Percentiles rank a stretch among this genome's conserved stretches.
phyloP scores from a whole-genome alignment of 2,888 invertebrate species.

The Mongoloraphidia duomilia region DNA sequence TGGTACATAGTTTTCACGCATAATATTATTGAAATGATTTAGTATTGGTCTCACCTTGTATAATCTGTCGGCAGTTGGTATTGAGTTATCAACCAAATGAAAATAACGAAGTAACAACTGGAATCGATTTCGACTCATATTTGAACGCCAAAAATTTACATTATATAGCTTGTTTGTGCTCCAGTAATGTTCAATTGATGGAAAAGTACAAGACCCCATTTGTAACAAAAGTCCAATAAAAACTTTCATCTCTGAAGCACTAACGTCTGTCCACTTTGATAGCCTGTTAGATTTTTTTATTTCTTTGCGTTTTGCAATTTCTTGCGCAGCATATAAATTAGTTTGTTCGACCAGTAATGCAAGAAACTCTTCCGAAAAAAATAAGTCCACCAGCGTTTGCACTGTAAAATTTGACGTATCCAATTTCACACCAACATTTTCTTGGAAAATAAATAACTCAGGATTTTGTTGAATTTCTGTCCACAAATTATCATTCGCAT shows the following conservation, averaged over 20 bases:
- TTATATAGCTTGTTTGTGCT: conserved; percentile 12
- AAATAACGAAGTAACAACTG: conserved; percentile 14
- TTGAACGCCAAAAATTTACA: conserved; percentile 9
- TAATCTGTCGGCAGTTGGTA: conserved; percentile 15
- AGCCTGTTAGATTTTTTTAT: conserved; percentile 13
- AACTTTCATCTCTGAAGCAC: conserved; percentile 12
- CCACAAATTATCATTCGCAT: conserved; percentile 15
- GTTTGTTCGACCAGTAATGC: conserved; percentile 17
- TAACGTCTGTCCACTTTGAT: too few relatives aligned
- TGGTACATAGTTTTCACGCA: conserved; percentile 16
- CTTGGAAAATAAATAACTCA: conserved; percentile 16
- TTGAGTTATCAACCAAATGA: conserved; percentile 14
- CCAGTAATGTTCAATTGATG: conserved; percentile 15
- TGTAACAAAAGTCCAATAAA: conserved; percentile 12
- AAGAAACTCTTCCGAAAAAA: conserved; percentile 14
- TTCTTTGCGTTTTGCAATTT: conserved; percentile 12
- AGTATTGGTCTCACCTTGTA: conserved; percentile 17
- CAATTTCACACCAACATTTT: conserved; percentile 15
- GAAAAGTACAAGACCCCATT: conserved; percentile 13
- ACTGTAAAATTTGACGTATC: conserved; percentile 15
- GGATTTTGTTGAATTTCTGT: conserved; percentile 15
- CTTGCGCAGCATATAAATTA: conserved; percentile 16
- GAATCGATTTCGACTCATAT: conserved; percentile 13
- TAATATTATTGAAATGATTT: conserved; percentile 18
- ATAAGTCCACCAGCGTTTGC: conserved; percentile 13